A percentile compares a stretch with the other conserved stretches of the same genome.
phyloP scores from a whole-genome alignment of 2,113 vertebrate genomes.

The Eira barbara region DNA sequence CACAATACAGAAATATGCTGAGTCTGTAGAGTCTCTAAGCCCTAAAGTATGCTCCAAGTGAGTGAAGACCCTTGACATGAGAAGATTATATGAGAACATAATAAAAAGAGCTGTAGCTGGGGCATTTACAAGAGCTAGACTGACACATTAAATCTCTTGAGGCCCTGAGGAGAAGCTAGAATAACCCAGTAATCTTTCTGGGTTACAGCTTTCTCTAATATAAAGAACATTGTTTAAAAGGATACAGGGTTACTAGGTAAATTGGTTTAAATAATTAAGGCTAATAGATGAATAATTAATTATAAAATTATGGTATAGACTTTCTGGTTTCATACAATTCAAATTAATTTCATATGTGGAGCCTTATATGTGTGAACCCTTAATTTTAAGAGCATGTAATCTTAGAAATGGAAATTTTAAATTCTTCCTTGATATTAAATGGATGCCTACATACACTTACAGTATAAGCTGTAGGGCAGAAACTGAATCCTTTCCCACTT shows the following conservation, averaged over 20 bases:
- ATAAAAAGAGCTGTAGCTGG: constrained; percentile 72
- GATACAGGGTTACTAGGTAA: neutral
- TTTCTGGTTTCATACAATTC: neutral
- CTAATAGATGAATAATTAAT: neutral
- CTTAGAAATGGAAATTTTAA: constrained; percentile 39
- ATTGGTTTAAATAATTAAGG: constrained; percentile 40
- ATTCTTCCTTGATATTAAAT: constrained; percentile 22
- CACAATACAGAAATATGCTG: constrained; percentile 60
- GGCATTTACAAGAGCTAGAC: constrained; percentile 62
- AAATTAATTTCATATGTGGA: neutral
- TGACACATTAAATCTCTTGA: constrained; percentile 70
- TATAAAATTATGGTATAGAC: constrained; percentile 1
- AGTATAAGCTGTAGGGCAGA: constrained; percentile 10
- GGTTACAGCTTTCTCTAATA: constrained; percentile 46
- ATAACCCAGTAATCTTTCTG: constrained; percentile 13
- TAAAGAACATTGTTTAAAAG: constrained; percentile 38
- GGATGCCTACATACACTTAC: neutral
- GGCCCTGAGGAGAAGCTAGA: constrained; percentile 47
- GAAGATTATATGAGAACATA: constrained; percentile 69
- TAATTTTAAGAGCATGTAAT: constrained; percentile 26
- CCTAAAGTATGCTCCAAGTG: constrained; percentile 62
- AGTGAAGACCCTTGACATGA: constrained; percentile 72
- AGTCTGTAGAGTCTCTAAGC: constrained; percentile 61
- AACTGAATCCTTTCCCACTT: constrained; percentile 38
- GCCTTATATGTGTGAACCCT: neutral